Base-by-base conservation (phyloP, 2,888 invertebrate species). In the Thecocarcelia acutangulata region DNA sequence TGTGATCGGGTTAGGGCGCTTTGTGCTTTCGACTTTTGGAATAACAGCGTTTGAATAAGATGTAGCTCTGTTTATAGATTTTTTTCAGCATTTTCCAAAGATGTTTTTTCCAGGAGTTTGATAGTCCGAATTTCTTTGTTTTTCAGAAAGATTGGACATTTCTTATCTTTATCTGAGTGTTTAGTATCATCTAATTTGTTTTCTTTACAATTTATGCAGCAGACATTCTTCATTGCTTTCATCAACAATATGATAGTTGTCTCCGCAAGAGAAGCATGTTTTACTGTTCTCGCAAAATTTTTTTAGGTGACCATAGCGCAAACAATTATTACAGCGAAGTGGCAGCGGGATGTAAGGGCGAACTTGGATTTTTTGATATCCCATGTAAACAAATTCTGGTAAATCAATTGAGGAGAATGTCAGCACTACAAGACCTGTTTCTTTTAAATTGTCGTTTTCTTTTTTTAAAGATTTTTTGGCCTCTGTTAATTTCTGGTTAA, bases 61-160 rank as follows among this genome's bases (percentile, higher is more conserved):
- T 72, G 61, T 3, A 42, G 42, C 50, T 59, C 50, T 13, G 37
- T 72, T 28, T 28, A 13, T 72, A 72, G 4, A 72, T n/a, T 72
- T 61, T 61, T 58, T 2, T 58, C n/a, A 13, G 59, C 59, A 12
- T 48, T 58, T 70, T 50, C 59, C 5, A 59, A 50, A 19, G 44
- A 58, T 21, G 59, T 59, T n/a, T 50, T 58, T 37, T 59, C 58
- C 5, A 48, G 17, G 13, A 50, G 48, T 50, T 59, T 37, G 13
- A 74, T 64, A 19, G 54, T 44, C 54, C 42, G 42, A 6, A 63
- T 21, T 37, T 52, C 52, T 33, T 66, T 74, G 21, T 64, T 50
- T n/a, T n/a, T n/a, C n/a, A n/a, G n/a, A n/a, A n/a, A n/a, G n/a
- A n/a, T n/a, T n/a, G n/a, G n/a, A n/a, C 46, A 63, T 44, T 68